Conservation (phyloP, 1,140 invertebrate species). For the Mamestra configurata region DNA sequence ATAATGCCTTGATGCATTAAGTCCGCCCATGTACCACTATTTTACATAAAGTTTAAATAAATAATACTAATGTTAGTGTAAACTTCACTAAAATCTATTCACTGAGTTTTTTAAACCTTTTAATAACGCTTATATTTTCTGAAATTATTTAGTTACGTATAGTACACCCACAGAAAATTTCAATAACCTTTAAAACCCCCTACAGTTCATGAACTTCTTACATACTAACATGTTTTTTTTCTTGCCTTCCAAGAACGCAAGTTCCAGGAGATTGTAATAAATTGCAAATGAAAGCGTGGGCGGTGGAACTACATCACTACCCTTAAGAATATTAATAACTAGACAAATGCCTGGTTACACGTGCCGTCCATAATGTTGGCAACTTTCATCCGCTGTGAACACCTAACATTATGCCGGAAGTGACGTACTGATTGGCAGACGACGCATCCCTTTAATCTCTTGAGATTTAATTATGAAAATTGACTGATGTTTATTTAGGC, state of each 20-base stretch:
- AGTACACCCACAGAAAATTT: no score
- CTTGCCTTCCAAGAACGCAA: neutral
- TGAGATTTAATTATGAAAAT: neutral
- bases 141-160: no score
- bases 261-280: constrained; percentile 6
- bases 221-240: neutral
- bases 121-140: no score
- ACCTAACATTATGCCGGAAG: neutral
- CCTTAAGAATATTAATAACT: constrained; percentile 12
- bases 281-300: constrained; percentile 3
- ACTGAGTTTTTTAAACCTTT: no score
- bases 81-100: no score
- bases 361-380: neutral
- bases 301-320: neutral
- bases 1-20: no score
- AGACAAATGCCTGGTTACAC: neutral
- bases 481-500: no score
- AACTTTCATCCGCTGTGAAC: neutral
- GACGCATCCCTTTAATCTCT: neutral
- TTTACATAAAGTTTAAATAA: no score
- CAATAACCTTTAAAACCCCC: no score
- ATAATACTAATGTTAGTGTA: no score
- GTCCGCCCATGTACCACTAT: no score
- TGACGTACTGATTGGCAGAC: neutral
- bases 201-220: no score